These are phyloP conservation scores for Scyliorhinus canicula DNA, from an alignment of 2,797 vertebrate genomes.

Conservation along the genomic window DNA sequence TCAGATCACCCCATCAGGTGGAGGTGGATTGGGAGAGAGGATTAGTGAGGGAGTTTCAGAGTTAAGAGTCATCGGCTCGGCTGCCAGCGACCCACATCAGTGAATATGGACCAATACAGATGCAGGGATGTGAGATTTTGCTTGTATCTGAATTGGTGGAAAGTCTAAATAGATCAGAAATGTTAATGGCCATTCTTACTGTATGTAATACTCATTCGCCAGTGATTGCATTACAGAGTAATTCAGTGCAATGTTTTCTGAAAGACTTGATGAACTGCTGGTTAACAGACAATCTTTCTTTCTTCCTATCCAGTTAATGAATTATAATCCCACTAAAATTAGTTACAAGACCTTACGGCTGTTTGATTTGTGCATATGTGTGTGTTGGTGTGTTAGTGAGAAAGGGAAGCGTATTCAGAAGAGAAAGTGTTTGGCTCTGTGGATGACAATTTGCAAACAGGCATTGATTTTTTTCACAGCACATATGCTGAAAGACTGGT, in stretches of 20 bases:
- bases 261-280: not conserved
- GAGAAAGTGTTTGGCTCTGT: not conserved
- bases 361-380: not conserved
- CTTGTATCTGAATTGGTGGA: not conserved
- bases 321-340: not conserved
- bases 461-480: not conserved
- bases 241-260: not conserved
- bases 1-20: not conserved
- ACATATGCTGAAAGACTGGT: not conserved
- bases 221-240: not conserved
- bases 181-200: not conserved
- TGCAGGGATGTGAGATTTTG: not conserved
- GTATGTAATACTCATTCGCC: not conserved
- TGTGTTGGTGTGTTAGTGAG: not conserved
- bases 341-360: not conserved
- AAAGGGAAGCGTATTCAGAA: not conserved
- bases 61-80: not conserved
- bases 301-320: not conserved
- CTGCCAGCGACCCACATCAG: not conserved
- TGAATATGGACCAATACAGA: not conserved
- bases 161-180: not conserved
- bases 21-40: not conserved
- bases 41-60: not conserved
- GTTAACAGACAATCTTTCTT: not conserved
- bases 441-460: not conserved